Base-by-base conservation (phyloP, 2,888 invertebrate genomes). In the Heliconius hortense region DNA sequence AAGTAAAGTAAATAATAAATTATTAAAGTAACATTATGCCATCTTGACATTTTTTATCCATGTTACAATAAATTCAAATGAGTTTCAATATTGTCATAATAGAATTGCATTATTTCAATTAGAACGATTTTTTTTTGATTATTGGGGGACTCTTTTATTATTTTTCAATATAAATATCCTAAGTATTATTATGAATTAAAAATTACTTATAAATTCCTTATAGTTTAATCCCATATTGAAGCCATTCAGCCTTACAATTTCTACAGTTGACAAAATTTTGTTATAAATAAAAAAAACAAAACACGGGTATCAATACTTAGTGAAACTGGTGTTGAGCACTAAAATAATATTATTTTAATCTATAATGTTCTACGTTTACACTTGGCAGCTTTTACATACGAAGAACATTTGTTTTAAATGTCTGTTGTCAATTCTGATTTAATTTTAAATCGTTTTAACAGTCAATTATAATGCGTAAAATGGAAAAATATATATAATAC, bases 301-400 rank as follows among this genome's bases (percentile, higher is more conserved):
- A 82, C 83, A 87, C 88, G 86, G 87, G 87, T 90, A 82, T 83
- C 79, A 85, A 84, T 89, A 88, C 86, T 88, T 88, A 88, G 84
- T 84, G 78, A 73, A 77, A 77, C 31, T 60, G 31, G 21, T 39
- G 64, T 72, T 66, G 48, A 70, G 66, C 75, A 70, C 62, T 73
- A 71, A 70, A 74, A 76, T 71, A 66, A 66, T 72, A 67, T 39
- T 77, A 53, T 74, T 72, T 62, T 70, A 75, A 73, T 73, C 53
- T 26, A 62, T 66, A 39, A 76, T 63, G 63, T 43, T 56, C 62
- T 75, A 66, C 74, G 35, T 77, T 73, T 72, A 73, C 76, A 76
- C 78, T 74, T 74, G 69, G 68, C 72, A 48, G 71, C 64, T 72
- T 75, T 28, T 48, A 4, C 10, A 21, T 56, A n/a, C 18, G 48